Evolutionary conservation across 2,888 invertebrate species (phyloP).

Genomic region (Augiades crinisus): DNA sequence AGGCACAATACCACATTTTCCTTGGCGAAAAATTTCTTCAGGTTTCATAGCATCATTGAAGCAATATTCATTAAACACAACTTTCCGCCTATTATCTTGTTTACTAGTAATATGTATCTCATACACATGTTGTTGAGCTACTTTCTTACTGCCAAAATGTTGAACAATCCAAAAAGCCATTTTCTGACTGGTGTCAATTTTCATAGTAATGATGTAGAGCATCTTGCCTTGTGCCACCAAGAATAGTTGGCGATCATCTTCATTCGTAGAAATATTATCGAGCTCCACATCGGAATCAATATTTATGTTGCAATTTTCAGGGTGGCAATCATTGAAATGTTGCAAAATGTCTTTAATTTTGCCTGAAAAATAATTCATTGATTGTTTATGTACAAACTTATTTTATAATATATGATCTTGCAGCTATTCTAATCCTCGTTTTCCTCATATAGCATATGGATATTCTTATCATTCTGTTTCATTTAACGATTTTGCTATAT

Average conservation of each 20-base stretch:
- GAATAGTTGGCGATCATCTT: conserved; percentile 56
- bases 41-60: conserved; percentile 59
- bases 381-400: no score
- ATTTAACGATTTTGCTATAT: no score
- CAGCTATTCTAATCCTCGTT: no score
- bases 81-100: conserved; percentile 54
- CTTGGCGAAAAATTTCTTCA: conserved; percentile 58
- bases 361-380: conserved; percentile 51
- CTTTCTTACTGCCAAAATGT: conserved; percentile 59
- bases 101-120: conserved; percentile 63
- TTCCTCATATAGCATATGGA: no score
- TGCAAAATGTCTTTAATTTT: conserved; percentile 57
- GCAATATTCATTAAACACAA: conserved; percentile 61
- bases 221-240: conserved; percentile 53
- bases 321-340: conserved; percentile 65
- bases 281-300: conserved; percentile 53
- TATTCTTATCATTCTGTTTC: no score
- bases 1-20: conserved; percentile 62
- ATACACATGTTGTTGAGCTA: conserved; percentile 59
- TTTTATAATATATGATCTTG: no score
- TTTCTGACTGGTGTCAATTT: conserved; percentile 61
- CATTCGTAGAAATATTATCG: conserved; percentile 26
- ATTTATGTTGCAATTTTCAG: conserved; percentile 47
- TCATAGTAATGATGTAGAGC: conserved; percentile 61
- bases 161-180: conserved; percentile 66